phyloP scores from a whole-genome alignment of 2,888 invertebrate species.

The Cosmopolites sordidus region DNA sequence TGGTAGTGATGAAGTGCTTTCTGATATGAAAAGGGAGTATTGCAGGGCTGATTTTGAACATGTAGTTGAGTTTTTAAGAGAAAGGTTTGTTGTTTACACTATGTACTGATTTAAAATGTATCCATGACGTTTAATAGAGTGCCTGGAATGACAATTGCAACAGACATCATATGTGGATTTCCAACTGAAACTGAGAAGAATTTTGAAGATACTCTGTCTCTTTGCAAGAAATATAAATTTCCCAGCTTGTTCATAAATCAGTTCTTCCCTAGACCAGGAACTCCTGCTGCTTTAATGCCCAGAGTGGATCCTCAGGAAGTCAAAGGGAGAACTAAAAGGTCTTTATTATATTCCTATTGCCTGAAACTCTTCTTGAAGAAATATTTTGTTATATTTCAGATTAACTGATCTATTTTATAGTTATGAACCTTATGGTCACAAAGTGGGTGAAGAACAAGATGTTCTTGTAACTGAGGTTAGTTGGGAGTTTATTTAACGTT shows the following conservation, averaged over 20 bases:
- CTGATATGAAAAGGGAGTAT: slow-evolving; percentile 97
- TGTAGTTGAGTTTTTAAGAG: slow-evolving; percentile 79
- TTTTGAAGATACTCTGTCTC: slow-evolving; percentile 79
- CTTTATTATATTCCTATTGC: too few species aligned
- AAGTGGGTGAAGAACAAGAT: slow-evolving; percentile 63
- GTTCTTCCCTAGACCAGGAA: slow-evolving; percentile 94
- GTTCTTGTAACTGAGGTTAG: slow-evolving; percentile 82
- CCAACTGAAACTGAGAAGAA: slow-evolving; percentile 91
- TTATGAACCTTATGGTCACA: slow-evolving; percentile 77
- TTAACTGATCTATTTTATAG: slow-evolving; percentile 81
- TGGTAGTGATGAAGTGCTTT: slow-evolving; percentile 90
- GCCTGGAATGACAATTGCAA: slow-evolving; percentile 88
- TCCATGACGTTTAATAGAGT: slow-evolving; percentile 69
- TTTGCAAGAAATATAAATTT: slow-evolving; percentile 84
- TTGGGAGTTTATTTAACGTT: too few species aligned
- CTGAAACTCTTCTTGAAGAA: neutral
- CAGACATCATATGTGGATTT: slow-evolving; percentile 98
- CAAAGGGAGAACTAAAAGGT: slow-evolving; percentile 77
- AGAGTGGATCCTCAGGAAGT: slow-evolving; percentile 82
- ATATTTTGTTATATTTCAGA: slow-evolving; percentile 11
- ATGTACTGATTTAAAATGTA: too few species aligned
- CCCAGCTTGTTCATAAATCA: slow-evolving; percentile 97
- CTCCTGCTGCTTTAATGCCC: slow-evolving; percentile 88
- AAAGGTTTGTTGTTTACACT: slow-evolving; percentile 55
- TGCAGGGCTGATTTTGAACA: slow-evolving; percentile 80